Evolutionary conservation across 2,113 vertebrate species (phyloP).

Genomic region (Apodemus speciosus): DNA sequence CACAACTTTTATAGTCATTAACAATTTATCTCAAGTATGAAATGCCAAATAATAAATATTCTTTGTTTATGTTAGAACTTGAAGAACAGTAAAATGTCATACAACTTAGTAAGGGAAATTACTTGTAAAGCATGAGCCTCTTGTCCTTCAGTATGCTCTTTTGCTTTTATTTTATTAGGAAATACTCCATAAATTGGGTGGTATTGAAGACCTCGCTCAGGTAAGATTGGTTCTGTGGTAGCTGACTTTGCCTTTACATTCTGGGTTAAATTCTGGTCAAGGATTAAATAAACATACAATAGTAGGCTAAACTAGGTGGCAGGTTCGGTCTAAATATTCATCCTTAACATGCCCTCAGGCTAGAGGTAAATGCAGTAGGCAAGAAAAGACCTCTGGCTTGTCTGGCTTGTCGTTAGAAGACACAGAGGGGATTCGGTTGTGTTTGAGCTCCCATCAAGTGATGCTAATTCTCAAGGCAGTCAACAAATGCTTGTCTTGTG

Average conservation of each 20-base stretch:
- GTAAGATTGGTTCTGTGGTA: slow-evolving; percentile 59
- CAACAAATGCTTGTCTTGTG: background rate
- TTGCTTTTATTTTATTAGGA: slow-evolving; percentile 74
- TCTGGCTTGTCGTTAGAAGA: background rate
- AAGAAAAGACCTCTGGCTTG: background rate
- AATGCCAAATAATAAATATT: background rate
- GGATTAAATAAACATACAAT: background rate
- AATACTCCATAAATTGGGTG: slow-evolving; percentile 78
- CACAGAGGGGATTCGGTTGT: background rate
- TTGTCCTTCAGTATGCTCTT: background rate
- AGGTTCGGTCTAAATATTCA: background rate
- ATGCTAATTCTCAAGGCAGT: background rate
- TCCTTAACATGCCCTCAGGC: background rate
- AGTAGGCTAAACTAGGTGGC: background rate
- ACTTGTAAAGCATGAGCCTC: background rate
- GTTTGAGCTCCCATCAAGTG: too few relatives aligned
- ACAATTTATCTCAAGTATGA: background rate
- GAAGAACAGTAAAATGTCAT: background rate
- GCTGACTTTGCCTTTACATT: background rate
- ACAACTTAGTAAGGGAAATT: background rate
- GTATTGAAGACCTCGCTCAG: slow-evolving; percentile 82
- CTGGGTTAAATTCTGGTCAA: background rate
- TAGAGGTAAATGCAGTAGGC: background rate
- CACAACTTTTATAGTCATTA: background rate
- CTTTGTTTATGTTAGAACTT: slow-evolving; percentile 31